These are phyloP conservation scores for Holocentrus rufus DNA, from an alignment of 2,797 vertebrate genomes.

Conservation along the genomic window DNA sequence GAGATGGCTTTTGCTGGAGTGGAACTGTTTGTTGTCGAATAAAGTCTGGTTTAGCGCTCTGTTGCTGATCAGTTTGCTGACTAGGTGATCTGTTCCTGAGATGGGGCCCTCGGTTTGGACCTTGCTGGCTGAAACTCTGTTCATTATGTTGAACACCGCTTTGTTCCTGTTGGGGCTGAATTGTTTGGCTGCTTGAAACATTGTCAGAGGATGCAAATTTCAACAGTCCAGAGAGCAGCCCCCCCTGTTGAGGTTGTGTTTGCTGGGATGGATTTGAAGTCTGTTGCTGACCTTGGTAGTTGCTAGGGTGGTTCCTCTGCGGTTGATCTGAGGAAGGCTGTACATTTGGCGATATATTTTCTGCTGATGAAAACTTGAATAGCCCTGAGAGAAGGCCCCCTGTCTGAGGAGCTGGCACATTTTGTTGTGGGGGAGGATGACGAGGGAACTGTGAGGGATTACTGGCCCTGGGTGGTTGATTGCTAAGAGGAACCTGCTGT, in stretches of 20 bases:
- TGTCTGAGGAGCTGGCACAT: conserved; percentile 49
- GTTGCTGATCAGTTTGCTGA: conserved; percentile 56
- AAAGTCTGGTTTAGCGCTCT: conserved; percentile 58
- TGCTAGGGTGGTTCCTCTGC: conserved; percentile 29
- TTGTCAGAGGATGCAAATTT: conserved; percentile 73
- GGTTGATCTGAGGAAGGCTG: conserved; percentile 52
- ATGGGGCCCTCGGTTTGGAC: conserved; percentile 38
- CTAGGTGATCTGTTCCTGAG: conserved; percentile 42
- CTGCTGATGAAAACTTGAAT: conserved; percentile 83
- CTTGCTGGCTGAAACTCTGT: conserved; percentile 39
- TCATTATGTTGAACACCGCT: conserved; percentile 38
- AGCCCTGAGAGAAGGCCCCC: conserved; percentile 76
- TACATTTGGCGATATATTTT: conserved; percentile 71
- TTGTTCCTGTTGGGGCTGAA: conserved; percentile 54
- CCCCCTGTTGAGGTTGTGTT: conserved; percentile 67
- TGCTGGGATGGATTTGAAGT: conserved; percentile 40
- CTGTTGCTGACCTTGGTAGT: conserved; percentile 48
- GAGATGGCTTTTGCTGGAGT: conserved; percentile 61
- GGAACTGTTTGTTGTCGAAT: conserved; percentile 72
- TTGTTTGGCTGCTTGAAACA: conserved; percentile 60
- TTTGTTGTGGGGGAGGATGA: conserved; percentile 61
- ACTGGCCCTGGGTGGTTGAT: conserved; percentile 55
- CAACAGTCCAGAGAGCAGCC: conserved; percentile 75
- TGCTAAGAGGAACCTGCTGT: conserved; percentile 55
- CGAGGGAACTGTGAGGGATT: conserved; percentile 48